Base-by-base conservation (phyloP, 2,797 vertebrate genomes). In the Gymnoscopelus microlampas region DNA sequence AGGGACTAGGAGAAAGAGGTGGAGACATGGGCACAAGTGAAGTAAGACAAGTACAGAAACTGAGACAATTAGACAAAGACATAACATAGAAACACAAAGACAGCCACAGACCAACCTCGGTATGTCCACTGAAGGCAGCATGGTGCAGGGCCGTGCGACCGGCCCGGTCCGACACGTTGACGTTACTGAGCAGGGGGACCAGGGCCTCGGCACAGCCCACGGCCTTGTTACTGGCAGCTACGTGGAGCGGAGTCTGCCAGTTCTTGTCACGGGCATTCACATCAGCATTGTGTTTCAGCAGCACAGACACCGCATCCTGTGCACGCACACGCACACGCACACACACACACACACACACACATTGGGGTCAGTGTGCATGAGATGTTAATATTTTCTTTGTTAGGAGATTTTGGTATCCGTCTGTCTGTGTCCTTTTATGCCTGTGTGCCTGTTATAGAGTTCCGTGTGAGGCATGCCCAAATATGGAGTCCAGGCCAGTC, bases 201-300 rank as follows among this genome's bases (percentile, higher is more conserved):
- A 98, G 86, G 59, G 96, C 96, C 91, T 98, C 96, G 0, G 97
- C 96, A 24, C 97, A 98, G 85, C 96, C 95, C 47, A 98, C 94
- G 15, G 97, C 96, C 91, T 97, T 97, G 90, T 98, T 98, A 86
- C 96, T 95, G 48, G 96, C 97, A 26, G 97, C 97, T 69, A 98
- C 95, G 53, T 98, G 98, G 66, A 99, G 91, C 2, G 98, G 97
- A 2, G 97, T 98, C 93, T 98, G 97, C 97, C 97, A 98, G 85
- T 97, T 98, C 90, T 98, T 99, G 85, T 99, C 98, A 68, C 96
- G 95, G 53, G 97, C 97, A 49, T 99, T 98, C 24, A 99, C 97
- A 77, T 99, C 98, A 0, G 97, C 97, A 54, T 97, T 98, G 92
- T 99, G 97, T 80, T 98, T 98, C 84, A 99, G 85, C 88, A 99